Conservation (phyloP, 2,113 vertebrate genomes). For the Pteronura brasiliensis region DNA sequence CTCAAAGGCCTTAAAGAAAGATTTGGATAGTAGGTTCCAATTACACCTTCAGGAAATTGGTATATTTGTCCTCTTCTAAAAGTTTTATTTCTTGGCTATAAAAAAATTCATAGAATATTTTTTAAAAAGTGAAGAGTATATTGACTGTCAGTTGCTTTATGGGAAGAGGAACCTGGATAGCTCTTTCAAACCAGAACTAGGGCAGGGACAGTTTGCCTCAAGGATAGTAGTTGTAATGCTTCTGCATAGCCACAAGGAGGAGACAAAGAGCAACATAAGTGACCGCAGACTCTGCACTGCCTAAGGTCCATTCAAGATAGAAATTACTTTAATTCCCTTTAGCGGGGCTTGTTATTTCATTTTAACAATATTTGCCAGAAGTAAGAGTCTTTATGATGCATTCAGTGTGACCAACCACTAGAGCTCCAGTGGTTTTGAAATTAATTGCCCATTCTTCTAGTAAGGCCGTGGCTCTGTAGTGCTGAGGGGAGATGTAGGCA, state of each 20-base stretch:
- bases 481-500: not conserved
- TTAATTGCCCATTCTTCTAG: not conserved
- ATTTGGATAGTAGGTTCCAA: conserved; percentile 12
- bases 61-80: conserved; percentile 29
- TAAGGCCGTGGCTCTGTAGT: not conserved
- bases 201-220: not conserved
- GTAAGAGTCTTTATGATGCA: not conserved
- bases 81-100: conserved; percentile 27
- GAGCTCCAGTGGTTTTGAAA: not conserved
- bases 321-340: not conserved
- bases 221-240: not conserved
- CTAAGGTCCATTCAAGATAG: not conserved
- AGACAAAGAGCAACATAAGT: not conserved
- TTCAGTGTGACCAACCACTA: not conserved
- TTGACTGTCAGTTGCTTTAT: not conserved
- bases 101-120: not conserved
- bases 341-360: not conserved
- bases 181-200: not conserved
- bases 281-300: rapidly evolving
- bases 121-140: not conserved
- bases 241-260: not conserved
- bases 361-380: not conserved
- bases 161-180: not conserved
- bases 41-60: not conserved
- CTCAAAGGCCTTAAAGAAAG: conserved; percentile 30